A percentile compares a stretch with the other conserved stretches of the same genome.
Conservation (phyloP, 2,113 vertebrate species). For the Serilophus lunatus region DNA sequence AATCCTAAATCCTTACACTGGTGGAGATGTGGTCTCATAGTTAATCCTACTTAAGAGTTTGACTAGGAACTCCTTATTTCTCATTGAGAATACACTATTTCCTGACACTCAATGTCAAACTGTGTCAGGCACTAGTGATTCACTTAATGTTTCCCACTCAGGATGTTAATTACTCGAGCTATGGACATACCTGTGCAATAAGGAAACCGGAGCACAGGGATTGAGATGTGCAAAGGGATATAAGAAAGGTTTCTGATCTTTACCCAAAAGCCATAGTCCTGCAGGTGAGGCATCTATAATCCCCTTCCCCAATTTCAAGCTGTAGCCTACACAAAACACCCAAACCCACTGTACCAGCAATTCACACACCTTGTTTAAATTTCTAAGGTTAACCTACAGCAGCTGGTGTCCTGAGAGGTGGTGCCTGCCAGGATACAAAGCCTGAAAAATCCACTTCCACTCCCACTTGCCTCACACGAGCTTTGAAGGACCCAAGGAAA, state of each 20-base stretch:
- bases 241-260: not conserved
- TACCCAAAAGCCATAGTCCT: not conserved
- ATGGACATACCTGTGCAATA: not conserved
- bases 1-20: not conserved
- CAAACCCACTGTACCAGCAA: not conserved
- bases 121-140: conserved; percentile 32
- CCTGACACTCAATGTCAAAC: not conserved
- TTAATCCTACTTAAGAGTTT: not conserved
- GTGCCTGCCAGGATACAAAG: not conserved
- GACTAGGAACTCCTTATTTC: not conserved
- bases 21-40: accelerated
- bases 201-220: not conserved
- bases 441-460: not conserved
- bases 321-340: not conserved
- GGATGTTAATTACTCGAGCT: conserved; percentile 7
- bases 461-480: not conserved
- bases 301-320: not conserved
- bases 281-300: not conserved
- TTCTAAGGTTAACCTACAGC: not conserved
- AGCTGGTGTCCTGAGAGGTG: not conserved
- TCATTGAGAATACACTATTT: not conserved
- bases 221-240: not conserved
- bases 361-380: not conserved
- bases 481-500: not conserved
- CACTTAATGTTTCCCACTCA: conserved; percentile 45